These are phyloP conservation scores for Machimus atricapillus DNA, from an alignment of 2,888 invertebrate genomes.

Conservation along the genomic window DNA sequence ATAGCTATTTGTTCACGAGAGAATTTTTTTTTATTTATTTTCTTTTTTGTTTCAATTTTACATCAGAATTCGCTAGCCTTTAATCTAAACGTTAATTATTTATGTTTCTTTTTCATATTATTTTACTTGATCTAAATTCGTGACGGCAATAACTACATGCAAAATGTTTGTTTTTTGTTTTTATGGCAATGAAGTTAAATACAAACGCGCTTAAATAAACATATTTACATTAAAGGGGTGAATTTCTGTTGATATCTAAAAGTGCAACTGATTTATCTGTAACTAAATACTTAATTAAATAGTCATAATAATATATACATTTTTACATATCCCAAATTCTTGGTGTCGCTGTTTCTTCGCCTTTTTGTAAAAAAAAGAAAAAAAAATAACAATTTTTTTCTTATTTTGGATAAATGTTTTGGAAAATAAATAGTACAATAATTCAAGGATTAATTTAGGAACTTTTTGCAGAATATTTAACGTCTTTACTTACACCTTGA, in stretches of 20 bases:
- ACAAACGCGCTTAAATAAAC: neutral
- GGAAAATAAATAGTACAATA: neutral
- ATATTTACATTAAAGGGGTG: neutral
- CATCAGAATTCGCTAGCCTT: conserved; percentile 11
- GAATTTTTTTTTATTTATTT: neutral
- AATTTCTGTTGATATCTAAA: neutral
- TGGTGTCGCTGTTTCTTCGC: neutral
- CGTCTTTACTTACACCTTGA: neutral
- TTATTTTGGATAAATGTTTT: neutral
- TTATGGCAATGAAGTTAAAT: conserved; percentile 18
- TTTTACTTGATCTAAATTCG: conserved; percentile 11
- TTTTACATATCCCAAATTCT: neutral
- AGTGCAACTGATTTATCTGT: neutral
- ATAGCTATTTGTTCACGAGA: conserved; percentile 19
- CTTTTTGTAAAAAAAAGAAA: neutral
- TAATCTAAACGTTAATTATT: neutral
- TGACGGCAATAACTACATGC: neutral
- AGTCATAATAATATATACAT: neutral
- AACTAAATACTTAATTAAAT: neutral
- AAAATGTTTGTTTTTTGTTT: neutral
- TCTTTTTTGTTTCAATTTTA: neutral
- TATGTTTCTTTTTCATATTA: neutral
- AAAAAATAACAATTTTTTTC: neutral
- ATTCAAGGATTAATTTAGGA: neutral
- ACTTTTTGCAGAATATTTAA: neutral